phyloP scores from a whole-genome alignment of 2,113 vertebrate species.

The Equus przewalskii region DNA sequence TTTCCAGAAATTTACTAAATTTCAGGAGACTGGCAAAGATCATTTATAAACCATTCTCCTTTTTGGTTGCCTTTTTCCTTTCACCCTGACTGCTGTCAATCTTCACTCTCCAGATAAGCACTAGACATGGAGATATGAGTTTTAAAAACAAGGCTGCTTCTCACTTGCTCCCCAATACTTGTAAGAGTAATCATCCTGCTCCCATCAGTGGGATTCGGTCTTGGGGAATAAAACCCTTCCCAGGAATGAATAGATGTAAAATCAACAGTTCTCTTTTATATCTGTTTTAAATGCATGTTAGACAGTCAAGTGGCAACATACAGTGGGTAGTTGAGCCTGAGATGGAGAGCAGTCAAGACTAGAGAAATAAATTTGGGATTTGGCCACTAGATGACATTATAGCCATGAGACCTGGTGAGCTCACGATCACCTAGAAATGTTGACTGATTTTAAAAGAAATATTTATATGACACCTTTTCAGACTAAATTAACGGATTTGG shows the following conservation, averaged over 20 bases:
- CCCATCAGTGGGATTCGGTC: neutral
- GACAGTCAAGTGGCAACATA: neutral
- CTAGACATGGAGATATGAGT: neutral
- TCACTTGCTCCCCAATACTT: neutral
- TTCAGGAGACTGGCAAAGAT: neutral
- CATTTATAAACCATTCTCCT: neutral
- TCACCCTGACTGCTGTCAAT: neutral
- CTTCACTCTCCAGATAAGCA: neutral
- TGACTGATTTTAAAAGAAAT: conserved; percentile 4
- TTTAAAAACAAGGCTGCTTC: neutral
- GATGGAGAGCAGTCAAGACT: neutral
- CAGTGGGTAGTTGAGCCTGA: neutral
- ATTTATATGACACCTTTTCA: neutral
- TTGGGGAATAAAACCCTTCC: neutral
- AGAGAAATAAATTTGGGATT: neutral
- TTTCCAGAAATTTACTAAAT: neutral
- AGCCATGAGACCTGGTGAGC: neutral
- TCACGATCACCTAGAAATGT: neutral
- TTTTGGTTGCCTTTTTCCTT: neutral
- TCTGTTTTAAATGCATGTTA: neutral
- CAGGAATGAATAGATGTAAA: neutral
- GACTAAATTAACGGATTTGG: neutral
- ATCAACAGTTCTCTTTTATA: neutral
- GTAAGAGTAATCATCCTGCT: neutral
- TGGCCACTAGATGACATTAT: neutral